Conservation (phyloP, 2,888 invertebrate genomes). For the Mesoligia furuncula region DNA sequence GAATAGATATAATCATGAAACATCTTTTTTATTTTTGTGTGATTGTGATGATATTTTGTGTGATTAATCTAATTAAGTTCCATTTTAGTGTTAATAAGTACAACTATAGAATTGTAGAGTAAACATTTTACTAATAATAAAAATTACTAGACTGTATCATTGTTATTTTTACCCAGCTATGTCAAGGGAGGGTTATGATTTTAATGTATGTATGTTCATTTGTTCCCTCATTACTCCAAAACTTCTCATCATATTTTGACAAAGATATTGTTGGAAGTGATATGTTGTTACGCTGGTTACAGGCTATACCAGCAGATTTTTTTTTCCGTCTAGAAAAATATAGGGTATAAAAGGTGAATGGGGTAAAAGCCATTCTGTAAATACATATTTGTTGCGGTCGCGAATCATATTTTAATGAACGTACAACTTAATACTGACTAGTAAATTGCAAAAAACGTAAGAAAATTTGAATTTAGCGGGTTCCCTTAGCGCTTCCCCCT, state of each 20-base stretch:
- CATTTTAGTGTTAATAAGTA: background rate
- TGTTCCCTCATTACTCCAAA: background rate
- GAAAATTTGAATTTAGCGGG: too few relatives aligned
- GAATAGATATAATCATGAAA: background rate
- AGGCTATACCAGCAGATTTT: background rate
- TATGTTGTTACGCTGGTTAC: background rate
- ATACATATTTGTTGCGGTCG: too few relatives aligned
- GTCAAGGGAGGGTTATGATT: background rate
- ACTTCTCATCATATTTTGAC: background rate
- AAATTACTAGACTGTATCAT: background rate
- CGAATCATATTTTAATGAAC: too few relatives aligned
- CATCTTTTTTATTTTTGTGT: background rate
- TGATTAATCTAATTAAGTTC: background rate
- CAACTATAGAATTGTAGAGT: background rate
- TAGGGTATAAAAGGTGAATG: too few relatives aligned
- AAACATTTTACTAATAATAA: background rate
- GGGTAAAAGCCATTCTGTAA: too few relatives aligned
- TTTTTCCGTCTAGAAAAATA: too few relatives aligned
- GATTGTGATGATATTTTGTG: background rate
- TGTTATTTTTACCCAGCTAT: background rate
- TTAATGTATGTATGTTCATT: background rate
- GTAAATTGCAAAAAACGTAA: too few relatives aligned
- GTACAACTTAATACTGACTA: too few relatives aligned
- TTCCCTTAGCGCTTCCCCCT: too few relatives aligned
- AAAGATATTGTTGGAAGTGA: background rate